These are phyloP conservation scores for Petaurus breviceps DNA, from an alignment of 2,113 vertebrate genomes.

Conservation along the genomic window DNA sequence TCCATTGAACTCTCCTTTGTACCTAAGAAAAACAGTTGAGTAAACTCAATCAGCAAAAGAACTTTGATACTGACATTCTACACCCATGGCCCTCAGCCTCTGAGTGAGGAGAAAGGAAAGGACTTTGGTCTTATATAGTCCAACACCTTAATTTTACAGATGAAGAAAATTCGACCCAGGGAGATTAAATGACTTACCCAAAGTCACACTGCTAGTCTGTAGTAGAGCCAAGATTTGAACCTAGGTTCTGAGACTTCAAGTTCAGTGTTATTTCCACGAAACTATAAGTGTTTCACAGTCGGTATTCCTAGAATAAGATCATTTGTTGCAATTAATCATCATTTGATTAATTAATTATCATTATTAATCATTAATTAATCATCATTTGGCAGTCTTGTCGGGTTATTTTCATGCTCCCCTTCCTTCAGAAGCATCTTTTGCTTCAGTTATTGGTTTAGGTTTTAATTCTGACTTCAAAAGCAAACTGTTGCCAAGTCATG, in stretches of 20 bases:
- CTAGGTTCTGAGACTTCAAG: background rate
- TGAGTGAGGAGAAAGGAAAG: background rate
- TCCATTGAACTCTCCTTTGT: background rate
- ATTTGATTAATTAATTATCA: no score
- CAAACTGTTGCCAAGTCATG: background rate
- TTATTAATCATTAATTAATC: no score
- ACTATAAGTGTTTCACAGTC: background rate
- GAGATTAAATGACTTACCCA: background rate
- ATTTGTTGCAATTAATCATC: no score
- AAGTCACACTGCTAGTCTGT: background rate
- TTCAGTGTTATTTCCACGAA: background rate
- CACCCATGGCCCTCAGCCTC: background rate
- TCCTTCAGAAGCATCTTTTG: background rate
- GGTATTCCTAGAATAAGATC: background rate
- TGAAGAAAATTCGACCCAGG: background rate
- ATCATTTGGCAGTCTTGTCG: background rate
- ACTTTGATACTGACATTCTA: background rate
- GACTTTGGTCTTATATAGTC: background rate
- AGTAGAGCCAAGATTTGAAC: background rate
- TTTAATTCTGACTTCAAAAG: background rate
- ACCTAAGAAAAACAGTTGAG: background rate
- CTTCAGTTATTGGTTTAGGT: background rate
- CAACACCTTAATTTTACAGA: background rate
- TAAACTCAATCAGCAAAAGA: background rate
- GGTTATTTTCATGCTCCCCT: background rate